Base-by-base conservation (phyloP, 2,888 invertebrate genomes). In the Drosophila birchii region DNA sequence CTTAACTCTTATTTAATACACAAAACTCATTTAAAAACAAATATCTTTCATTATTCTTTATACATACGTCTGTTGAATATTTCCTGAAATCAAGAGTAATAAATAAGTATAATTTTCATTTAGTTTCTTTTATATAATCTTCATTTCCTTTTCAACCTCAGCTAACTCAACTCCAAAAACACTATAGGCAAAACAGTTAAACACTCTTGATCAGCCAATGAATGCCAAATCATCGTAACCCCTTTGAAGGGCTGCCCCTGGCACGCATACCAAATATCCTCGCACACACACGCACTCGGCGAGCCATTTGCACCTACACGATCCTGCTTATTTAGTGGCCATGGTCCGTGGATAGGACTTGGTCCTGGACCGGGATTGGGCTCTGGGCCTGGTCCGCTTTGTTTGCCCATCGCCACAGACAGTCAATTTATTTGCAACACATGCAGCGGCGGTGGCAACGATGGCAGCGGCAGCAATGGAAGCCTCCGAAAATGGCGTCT, bases 401-500 rank as follows among this genome's bases (percentile, higher is more conserved):
- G 81, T 80, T 81, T 77, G 74, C 76, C 71, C 69, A 68, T 70
- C 67, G 75, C 63, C 75, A 58, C 59, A 81, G 82, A 72, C 79
- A 81, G 85, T 86, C 82, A 82, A 85, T 86, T 82, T 80, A 82
- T 86, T 87, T 86, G 80, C 79, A 79, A 64, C 76, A 79, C 79
- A 86, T 85, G 79, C 80, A 81, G 64, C 75, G 63, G 68, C 53
- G 49, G 45, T 54, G 20, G 29, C 53, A 29, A 44, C 59, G 44
- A 39, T 38, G 34, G 41, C 59, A 39, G 20, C 20, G 16, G 11
- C 62, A 53, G 12, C 59, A 51, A 66, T 59, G 57, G 62, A 68
- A 66, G 63, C 68, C 64, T 49, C 73, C 70, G 61, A 76, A 82
- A 75, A 79, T 77, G 75, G 79, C 67, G 80, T 78, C 78, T 84